A percentile compares a stretch with the other conserved stretches of the same genome.
These are phyloP conservation scores for Polietes domitor DNA, from an alignment of 2,888 invertebrate species.

Conservation along the genomic window DNA sequence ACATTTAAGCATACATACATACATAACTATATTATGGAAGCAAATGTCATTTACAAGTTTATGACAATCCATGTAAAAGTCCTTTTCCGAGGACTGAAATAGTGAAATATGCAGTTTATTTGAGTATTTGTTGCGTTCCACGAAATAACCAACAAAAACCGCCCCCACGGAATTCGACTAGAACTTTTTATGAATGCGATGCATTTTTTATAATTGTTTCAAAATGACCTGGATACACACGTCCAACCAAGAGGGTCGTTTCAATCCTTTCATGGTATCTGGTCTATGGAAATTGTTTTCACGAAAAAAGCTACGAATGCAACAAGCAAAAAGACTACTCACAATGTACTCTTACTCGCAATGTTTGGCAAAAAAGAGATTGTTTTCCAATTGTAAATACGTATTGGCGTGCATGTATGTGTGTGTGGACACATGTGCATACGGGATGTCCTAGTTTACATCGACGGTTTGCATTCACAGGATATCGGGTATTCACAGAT, in stretches of 20 bases:
- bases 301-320: constrained; percentile 42
- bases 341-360: constrained; percentile 51
- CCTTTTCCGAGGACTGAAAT: constrained; percentile 54
- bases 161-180: constrained; percentile 54
- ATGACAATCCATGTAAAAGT: constrained; percentile 60
- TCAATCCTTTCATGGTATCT: constrained; percentile 64
- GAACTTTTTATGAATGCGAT: constrained; percentile 64
- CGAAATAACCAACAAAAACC: constrained; percentile 43
- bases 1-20: neutral
- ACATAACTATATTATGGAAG: constrained; percentile 57
- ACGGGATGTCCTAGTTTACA: neutral
- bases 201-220: constrained; percentile 67
- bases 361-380: constrained; percentile 28
- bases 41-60: constrained; percentile 63
- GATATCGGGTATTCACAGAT: neutral
- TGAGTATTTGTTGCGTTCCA: constrained; percentile 36
- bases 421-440: neutral
- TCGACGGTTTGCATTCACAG: neutral
- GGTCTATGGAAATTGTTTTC: constrained; percentile 67
- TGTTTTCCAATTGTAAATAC: constrained; percentile 35
- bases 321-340: constrained; percentile 45
- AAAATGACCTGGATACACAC: constrained; percentile 67
- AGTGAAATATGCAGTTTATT: constrained; percentile 36
- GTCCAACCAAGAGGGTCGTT: neutral
- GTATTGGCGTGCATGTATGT: neutral